These are phyloP conservation scores for Amazonetta brasiliensis DNA, from an alignment of 2,797 vertebrate genomes.

Conservation along the genomic window DNA sequence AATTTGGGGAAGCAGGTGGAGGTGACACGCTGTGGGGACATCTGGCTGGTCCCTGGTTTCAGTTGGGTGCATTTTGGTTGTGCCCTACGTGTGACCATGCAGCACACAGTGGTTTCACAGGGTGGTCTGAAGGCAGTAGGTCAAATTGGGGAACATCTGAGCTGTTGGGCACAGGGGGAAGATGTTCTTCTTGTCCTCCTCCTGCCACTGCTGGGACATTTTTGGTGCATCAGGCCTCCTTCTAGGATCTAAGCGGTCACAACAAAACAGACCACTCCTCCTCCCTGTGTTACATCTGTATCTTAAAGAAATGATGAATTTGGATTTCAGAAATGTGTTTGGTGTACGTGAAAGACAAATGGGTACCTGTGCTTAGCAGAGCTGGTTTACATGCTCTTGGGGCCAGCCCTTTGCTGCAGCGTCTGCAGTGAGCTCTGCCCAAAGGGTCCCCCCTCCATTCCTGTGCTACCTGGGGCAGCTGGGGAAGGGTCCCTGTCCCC, in stretches of 20 bases:
- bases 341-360: not conserved
- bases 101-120: not conserved
- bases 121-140: not conserved
- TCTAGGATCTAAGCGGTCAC: not conserved
- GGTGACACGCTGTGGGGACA: not conserved
- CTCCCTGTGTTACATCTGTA: not conserved
- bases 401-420: not conserved
- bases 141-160: not conserved
- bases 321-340: not conserved
- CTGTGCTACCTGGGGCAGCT: not conserved
- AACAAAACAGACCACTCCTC: not conserved
- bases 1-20: not conserved
- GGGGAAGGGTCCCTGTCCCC: not conserved
- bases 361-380: not conserved
- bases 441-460: not conserved
- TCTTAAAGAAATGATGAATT: not conserved
- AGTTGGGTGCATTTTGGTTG: not conserved
- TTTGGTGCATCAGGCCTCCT: not conserved
- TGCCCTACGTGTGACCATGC: fast-evolving
- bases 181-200: not conserved
- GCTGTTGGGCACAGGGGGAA: not conserved
- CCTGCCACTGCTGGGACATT: not conserved
- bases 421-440: not conserved
- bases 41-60: not conserved
- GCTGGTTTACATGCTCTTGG: not conserved